Base-by-base conservation (phyloP, 2,113 vertebrate species). In the Aspiorhynchus laticeps region DNA sequence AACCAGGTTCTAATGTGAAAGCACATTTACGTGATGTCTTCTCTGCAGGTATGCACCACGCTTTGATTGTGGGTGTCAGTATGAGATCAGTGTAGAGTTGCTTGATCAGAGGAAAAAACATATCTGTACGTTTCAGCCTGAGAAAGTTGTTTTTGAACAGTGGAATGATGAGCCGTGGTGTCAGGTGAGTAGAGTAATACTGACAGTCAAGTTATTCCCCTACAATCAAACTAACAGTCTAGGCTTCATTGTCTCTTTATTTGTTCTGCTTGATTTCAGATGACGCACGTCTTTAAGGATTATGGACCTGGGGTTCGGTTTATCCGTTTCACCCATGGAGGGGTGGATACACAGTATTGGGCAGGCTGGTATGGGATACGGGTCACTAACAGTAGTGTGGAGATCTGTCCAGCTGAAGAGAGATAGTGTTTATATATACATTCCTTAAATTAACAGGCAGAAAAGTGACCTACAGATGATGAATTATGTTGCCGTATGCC, bases 311-410 rank as follows among this genome's bases (percentile, higher is more conserved):
- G 98, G 0, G 97, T 97, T 76, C 96, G 98, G 31, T 91, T 95
- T 75, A 89, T 99, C 88, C 83, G 48, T 28, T 99, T 99, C 17
- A 90, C 90, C 36, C 98, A 99, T 0, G 97, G 97, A 3, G 97
- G 98, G 53, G 59, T 93, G 1, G 98, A 99, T 92, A 96, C 95
- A 0, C 94, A 96, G 88, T 97, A 5, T 91, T 99, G 98, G 98
- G 94, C 94, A 0, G 98, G 98, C 7, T 97, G 97, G 96, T 98
- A 97, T 0, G 98, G 98, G 0, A 90, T 97, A 74, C 94, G 97
- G 0, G 92, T 99, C 5, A 99, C 97, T 0, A 96, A 98, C 94
- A 98, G 95, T 93, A 95, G 96, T 46, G 92, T 99, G 61, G 92
- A 95, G 82, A 76, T 99, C 0, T 94, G 92, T 78, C 95, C 93